Evolutionary conservation across 1,140 invertebrate genomes (phyloP).

Genomic region (Zophobas morio): DNA sequence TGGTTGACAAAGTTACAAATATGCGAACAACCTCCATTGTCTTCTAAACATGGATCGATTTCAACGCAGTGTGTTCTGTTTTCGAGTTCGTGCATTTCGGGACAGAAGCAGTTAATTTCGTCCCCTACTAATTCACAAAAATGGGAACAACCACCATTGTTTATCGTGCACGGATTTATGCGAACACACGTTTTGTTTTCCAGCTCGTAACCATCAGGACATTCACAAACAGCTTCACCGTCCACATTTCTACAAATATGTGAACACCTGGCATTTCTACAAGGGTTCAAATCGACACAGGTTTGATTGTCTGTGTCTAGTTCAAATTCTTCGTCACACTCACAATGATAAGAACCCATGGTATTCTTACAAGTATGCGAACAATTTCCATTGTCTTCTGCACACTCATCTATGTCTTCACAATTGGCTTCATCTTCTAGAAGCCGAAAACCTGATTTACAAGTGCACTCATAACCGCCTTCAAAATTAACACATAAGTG

Average conservation of each 20-base stretch:
- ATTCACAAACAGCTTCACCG: conserved; percentile 74
- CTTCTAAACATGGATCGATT: conserved; percentile 65
- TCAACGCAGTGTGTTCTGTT: conserved; percentile 68
- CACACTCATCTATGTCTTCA: conserved; percentile 79
- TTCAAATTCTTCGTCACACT: conserved; percentile 70
- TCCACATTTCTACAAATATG: conserved; percentile 73
- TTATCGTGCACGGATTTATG: conserved; percentile 72
- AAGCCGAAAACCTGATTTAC: conserved; percentile 71
- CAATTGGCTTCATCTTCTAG: conserved; percentile 67
- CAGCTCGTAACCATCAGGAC: conserved; percentile 82
- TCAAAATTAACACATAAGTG: conserved; percentile 68
- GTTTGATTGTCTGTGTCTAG: conserved; percentile 69
- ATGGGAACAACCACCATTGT: conserved; percentile 73
- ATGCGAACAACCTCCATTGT: conserved; percentile 69
- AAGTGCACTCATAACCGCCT: conserved; percentile 75
- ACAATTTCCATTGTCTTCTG: conserved; percentile 70
- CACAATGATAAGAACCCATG: conserved; percentile 76
- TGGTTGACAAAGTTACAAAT: conserved; percentile 62
- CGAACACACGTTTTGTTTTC: conserved; percentile 62
- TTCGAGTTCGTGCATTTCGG: conserved; percentile 50
- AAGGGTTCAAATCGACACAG: conserved; percentile 72
- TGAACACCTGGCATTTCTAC: conserved; percentile 73
- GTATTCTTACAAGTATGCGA: conserved; percentile 76
- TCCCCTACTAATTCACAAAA: conserved; percentile 60
- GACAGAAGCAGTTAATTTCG: conserved; percentile 56